Base-by-base conservation (phyloP, 2,113 vertebrate species). In the Mystacornis crossleyi region DNA sequence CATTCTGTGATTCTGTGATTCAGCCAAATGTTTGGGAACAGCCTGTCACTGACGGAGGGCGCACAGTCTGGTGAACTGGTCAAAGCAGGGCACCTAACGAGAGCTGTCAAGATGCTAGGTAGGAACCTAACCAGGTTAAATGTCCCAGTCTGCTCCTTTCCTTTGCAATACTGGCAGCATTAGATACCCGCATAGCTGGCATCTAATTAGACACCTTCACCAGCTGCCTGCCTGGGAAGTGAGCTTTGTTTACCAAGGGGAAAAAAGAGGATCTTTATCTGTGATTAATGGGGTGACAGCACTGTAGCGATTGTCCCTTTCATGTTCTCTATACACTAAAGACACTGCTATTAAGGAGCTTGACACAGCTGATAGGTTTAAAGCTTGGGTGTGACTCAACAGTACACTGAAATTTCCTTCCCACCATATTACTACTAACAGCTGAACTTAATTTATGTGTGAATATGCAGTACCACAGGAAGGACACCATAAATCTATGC, bases 291-390 rank as follows among this genome's bases (percentile, higher is more conserved):
- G 16, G 12, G 29, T 84, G 60, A 26, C 75, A 91, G 36, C 23
- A 12, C 48, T 72, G 23, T n/a, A 40, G 26, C 10, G 26, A 48
- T 17, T 64, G 36, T 33, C 25, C 19, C 18, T 90, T 72, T 53
- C 13, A 25, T 67, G 17, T 38, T 82, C 36, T 91, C 33, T 38
- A 3, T 9, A 17, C 23, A 31, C 10, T 77, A 31, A 80, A 57
- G 26, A 73, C 11, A 29, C 14, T 50, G 42, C 26, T 21, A 6
- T 61, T 72, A 73, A 80, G 58, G 54, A 75, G 12, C 19, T 71
- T 57, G 26, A 34, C 1, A 0, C 5, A 81, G 61, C 21, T 78
- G 23, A 26, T 42, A 31, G 0, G 0, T 77, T 36, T 50, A 50
- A 64, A 79, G 43, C 33, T 2, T 2, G 8, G 12, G 2, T 64